These are phyloP conservation scores for Sebastes itinus DNA, from an alignment of 2,797 vertebrate species.

Conservation along the genomic window DNA sequence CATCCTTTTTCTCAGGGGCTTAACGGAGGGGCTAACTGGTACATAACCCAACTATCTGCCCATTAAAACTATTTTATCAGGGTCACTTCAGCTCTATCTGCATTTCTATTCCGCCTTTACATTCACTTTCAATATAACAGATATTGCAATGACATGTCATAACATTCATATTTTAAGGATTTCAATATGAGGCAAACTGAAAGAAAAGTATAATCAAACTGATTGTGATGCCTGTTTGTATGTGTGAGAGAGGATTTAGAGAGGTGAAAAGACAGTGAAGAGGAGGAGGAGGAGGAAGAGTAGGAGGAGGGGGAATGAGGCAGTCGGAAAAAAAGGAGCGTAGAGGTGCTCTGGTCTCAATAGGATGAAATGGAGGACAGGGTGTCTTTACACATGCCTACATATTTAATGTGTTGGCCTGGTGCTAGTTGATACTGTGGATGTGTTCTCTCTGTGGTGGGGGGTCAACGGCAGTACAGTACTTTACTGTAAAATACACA, in stretches of 20 bases:
- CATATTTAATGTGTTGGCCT: conserved; percentile 75
- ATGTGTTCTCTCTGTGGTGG: background rate
- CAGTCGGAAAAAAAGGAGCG: conserved; percentile 8
- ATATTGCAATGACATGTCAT: background rate
- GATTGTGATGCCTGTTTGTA: conserved; percentile 8
- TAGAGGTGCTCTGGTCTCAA: conserved; percentile 49
- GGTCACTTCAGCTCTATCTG: background rate
- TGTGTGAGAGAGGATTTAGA: conserved; percentile 32
- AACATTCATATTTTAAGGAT: background rate
- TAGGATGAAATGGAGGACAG: conserved; percentile 50
- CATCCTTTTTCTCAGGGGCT: conserved; percentile 62
- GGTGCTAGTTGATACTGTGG: conserved; percentile 39
- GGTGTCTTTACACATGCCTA: conserved; percentile 72
- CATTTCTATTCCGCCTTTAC: no score
- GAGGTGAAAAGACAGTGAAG: conserved; percentile 47
- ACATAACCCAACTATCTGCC: conserved; percentile 14
- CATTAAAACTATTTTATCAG: background rate
- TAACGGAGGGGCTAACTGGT: conserved; percentile 26
- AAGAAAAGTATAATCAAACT: background rate
- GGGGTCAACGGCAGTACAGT: conserved; percentile 10
- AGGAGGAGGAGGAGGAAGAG: background rate
- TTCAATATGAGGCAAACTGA: background rate
- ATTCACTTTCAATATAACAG: background rate
- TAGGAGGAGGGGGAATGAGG: background rate
- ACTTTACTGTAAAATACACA: background rate